Evolutionary conservation across 2,797 vertebrate species (phyloP).

Genomic region (Telmatherina bonti): DNA sequence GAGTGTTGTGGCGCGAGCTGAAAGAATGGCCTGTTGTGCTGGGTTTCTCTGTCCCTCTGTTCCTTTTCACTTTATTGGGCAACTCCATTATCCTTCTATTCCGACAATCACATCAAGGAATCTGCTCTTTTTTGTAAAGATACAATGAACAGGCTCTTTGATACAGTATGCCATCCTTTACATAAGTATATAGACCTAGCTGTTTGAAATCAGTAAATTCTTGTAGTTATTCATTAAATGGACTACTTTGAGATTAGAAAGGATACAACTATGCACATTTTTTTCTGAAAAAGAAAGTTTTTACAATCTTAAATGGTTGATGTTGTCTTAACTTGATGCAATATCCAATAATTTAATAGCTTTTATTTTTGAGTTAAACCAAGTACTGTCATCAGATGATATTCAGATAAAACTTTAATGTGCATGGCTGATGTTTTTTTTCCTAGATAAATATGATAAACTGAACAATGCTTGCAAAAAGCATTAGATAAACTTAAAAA

Average conservation of each 20-base stretch:
- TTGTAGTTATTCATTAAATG: neutral
- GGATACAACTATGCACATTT: neutral
- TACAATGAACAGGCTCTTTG: constrained; percentile 21
- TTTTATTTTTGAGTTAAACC: neutral
- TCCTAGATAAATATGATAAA: neutral
- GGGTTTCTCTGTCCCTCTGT: constrained; percentile 59
- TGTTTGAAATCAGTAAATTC: constrained; percentile 20
- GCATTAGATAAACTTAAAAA: neutral
- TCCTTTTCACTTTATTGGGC: constrained; percentile 52
- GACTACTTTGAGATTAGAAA: neutral
- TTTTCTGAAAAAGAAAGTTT: constrained; percentile 4
- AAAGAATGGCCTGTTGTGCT: constrained; percentile 82
- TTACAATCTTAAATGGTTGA: neutral
- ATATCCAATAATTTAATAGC: neutral
- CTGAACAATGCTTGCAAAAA: neutral
- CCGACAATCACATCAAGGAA: constrained; percentile 55
- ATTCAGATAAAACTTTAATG: neutral
- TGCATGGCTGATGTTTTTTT: neutral
- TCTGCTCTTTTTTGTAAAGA: constrained; percentile 22
- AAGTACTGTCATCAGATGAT: neutral
- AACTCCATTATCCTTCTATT: constrained; percentile 63
- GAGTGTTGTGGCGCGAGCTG: constrained; percentile 77
- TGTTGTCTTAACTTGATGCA: neutral
- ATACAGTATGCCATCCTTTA: constrained; percentile 23
- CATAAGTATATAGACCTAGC: neutral